phyloP scores from a whole-genome alignment of 1,140 invertebrate species.

The Anastrepha ludens region DNA sequence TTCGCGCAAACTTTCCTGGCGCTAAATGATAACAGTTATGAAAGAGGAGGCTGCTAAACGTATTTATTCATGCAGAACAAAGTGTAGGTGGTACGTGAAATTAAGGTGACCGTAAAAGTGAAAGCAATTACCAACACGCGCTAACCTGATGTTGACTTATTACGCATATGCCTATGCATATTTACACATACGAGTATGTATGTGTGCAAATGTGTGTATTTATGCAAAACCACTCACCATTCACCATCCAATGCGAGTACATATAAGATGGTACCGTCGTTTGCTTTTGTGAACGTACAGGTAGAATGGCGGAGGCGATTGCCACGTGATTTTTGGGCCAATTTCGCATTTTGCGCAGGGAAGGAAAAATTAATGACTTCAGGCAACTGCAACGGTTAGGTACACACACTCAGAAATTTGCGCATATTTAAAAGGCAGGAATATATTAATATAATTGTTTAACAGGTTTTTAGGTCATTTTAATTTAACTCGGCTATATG shows the following conservation, averaged over 20 bases:
- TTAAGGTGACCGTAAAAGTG: conserved; percentile 27
- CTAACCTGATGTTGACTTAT: background rate
- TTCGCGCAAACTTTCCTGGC: conserved; percentile 7
- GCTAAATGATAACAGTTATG: conserved; percentile 11
- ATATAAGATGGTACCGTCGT: too few species aligned
- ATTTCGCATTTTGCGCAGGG: background rate
- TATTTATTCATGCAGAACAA: conserved; percentile 5
- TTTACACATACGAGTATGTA: too few species aligned
- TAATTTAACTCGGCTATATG: too few species aligned
- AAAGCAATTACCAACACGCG: conserved; percentile 42
- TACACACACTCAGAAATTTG: background rate
- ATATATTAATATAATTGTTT: background rate
- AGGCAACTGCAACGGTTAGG: background rate
- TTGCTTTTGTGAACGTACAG: too few species aligned
- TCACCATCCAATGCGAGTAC: too few species aligned
- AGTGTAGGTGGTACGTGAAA: conserved; percentile 1
- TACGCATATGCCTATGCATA: background rate
- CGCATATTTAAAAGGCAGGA: background rate
- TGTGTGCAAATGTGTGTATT: background rate
- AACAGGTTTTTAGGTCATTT: too few species aligned
- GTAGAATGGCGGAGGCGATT: background rate
- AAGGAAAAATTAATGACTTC: conserved; percentile 3
- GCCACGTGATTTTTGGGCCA: background rate
- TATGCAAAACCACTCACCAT: background rate
- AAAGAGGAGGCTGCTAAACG: background rate